Percentiles rank a stretch among this genome's conserved stretches.
phyloP scores from a whole-genome alignment of 2,797 vertebrate species.

The Typhlichthys subterraneus region DNA sequence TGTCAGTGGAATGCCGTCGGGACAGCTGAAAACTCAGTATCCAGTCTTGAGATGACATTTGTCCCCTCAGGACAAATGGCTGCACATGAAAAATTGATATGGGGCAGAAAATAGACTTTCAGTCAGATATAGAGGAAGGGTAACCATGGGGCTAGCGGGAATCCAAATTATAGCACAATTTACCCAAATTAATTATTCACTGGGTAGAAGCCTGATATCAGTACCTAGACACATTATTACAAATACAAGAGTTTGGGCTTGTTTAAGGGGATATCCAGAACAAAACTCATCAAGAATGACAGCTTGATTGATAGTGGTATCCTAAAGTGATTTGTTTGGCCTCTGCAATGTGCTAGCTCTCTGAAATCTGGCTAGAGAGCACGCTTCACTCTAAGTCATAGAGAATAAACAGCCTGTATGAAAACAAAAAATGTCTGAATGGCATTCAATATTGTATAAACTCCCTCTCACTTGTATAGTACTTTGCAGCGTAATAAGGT shows the following conservation, averaged over 20 bases:
- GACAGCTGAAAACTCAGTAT: slow-evolving; percentile 59
- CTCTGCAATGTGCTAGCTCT: slow-evolving; percentile 25
- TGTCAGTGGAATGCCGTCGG: slow-evolving; percentile 45
- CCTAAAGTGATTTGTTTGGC: slow-evolving; percentile 53
- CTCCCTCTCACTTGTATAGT: neutral
- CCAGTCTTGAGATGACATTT: slow-evolving; percentile 65
- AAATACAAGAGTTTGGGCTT: slow-evolving; percentile 62
- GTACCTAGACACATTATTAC: slow-evolving; percentile 67
- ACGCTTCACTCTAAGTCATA: slow-evolving; percentile 1
- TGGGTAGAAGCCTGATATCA: slow-evolving; percentile 49
- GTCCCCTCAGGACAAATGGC: slow-evolving; percentile 72
- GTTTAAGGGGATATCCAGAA: slow-evolving; percentile 64
- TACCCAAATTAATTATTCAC: slow-evolving; percentile 73
- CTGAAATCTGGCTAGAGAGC: slow-evolving; percentile 17
- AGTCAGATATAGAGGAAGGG: slow-evolving; percentile 46
- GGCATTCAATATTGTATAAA: neutral
- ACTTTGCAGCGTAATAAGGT: neutral
- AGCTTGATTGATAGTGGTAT: slow-evolving; percentile 62
- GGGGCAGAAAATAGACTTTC: slow-evolving; percentile 75
- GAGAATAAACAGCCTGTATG: neutral
- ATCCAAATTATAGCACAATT: slow-evolving; percentile 68
- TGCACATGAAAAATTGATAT: slow-evolving; percentile 78
- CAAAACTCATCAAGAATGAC: slow-evolving; percentile 61
- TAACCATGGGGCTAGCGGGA: slow-evolving; percentile 53
- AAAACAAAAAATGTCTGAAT: neutral